phyloP scores from a whole-genome alignment of 2,888 invertebrate genomes.

The Cephonodes hylas region DNA sequence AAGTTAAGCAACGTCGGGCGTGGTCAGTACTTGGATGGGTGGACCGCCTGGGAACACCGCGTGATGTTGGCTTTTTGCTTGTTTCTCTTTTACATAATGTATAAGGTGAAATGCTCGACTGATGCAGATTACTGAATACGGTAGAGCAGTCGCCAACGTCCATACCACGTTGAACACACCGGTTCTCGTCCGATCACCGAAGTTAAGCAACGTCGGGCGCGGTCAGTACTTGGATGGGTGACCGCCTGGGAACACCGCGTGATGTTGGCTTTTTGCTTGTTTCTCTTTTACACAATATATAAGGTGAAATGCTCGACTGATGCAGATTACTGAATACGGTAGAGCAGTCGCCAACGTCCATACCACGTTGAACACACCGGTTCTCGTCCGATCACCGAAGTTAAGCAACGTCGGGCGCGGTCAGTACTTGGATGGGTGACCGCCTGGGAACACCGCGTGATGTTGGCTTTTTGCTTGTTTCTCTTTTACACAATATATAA shows the following conservation, averaged over 20 bases:
- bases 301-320: too few relatives aligned
- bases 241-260: slow-evolving; percentile 68
- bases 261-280: slow-evolving; percentile 27
- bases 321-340: too few relatives aligned
- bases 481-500: too few relatives aligned
- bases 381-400: slow-evolving; percentile 73
- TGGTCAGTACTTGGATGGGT: too few relatives aligned
- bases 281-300: too few relatives aligned
- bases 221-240: slow-evolving; percentile 72
- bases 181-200: slow-evolving; percentile 73
- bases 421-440: slow-evolving; percentile 73
- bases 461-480: slow-evolving; percentile 27
- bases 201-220: slow-evolving; percentile 70
- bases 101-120: background rate
- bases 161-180: slow-evolving; percentile 58
- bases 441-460: slow-evolving; percentile 64
- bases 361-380: slow-evolving; percentile 61
- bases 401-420: slow-evolving; percentile 69
- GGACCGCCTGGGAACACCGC: slow-evolving; percentile 56
- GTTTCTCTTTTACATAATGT: too few relatives aligned
- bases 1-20: slow-evolving; percentile 51
- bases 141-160: slow-evolving; percentile 16
- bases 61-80: slow-evolving; percentile 51
- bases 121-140: background rate
- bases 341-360: slow-evolving; percentile 25